phyloP scores from a whole-genome alignment of 2,888 invertebrate species.

The Cartodere bifasciata region DNA sequence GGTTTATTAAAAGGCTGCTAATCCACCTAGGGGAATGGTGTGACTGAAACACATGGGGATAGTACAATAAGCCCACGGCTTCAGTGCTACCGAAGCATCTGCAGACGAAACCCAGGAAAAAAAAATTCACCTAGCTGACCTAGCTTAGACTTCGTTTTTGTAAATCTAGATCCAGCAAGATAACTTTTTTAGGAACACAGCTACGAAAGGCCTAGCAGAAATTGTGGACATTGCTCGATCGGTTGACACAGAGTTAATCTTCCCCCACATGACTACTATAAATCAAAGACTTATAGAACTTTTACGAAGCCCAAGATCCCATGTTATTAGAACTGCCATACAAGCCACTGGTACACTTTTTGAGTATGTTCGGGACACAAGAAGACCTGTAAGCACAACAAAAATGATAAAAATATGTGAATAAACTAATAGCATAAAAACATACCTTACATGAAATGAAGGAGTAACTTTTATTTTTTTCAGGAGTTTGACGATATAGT shows the following conservation, averaged over 20 bases:
- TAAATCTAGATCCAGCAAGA: too few species aligned
- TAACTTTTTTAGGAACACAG: slow-evolving; percentile 26
- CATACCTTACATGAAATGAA: neutral
- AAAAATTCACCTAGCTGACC: neutral
- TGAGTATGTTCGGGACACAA: slow-evolving; percentile 32
- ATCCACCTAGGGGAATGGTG: too few species aligned
- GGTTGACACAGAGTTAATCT: slow-evolving; percentile 22
- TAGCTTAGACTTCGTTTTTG: neutral
- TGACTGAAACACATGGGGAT: too few species aligned
- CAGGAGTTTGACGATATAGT: slow-evolving; percentile 64
- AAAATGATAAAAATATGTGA: too few species aligned
- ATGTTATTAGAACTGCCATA: slow-evolving; percentile 33
- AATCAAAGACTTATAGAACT: slow-evolving; percentile 33
- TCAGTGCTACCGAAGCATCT: too few species aligned
- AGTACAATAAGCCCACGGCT: too few species aligned
- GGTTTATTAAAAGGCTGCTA: too few species aligned
- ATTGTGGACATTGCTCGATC: slow-evolving; percentile 27
- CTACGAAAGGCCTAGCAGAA: slow-evolving; percentile 31
- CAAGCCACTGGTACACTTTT: slow-evolving; percentile 34
- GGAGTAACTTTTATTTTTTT: slow-evolving; percentile 11
- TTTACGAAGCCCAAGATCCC: slow-evolving; percentile 32
- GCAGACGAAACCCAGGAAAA: too few species aligned
- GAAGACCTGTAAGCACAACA: slow-evolving; percentile 34
- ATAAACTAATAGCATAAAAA: slow-evolving; percentile 1
- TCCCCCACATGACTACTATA: slow-evolving; percentile 30